Percentiles rank a stretch among this genome's conserved stretches.
Conservation (phyloP, 2,797 vertebrate species). For the Setipinna tenuifilis region DNA sequence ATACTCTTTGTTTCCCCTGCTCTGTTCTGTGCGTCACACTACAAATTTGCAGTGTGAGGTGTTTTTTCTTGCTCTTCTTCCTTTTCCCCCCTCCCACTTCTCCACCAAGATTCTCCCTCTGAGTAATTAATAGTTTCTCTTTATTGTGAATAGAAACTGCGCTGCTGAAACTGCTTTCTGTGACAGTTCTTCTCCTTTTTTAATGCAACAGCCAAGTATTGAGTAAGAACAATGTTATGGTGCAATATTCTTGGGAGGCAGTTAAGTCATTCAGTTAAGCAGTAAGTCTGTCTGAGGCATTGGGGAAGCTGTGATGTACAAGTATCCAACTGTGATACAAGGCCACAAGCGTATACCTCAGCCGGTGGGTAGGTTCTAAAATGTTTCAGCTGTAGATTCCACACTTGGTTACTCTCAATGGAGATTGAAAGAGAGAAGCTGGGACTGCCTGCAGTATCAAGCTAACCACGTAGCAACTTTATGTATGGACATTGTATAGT, state of each 20-base stretch:
- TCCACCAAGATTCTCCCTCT: background rate
- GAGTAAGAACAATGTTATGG: background rate
- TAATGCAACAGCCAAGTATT: background rate
- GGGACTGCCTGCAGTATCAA: background rate
- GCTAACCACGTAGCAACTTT: background rate
- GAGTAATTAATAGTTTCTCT: background rate
- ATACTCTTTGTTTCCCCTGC: constrained; percentile 72
- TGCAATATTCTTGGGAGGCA: background rate
- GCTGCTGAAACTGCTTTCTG: background rate
- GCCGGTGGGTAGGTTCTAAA: background rate
- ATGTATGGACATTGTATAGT: background rate
- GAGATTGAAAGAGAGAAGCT: background rate
- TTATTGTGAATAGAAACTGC: background rate
- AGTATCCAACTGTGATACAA: background rate
- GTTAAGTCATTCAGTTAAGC: too few species aligned
- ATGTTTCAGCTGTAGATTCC: background rate
- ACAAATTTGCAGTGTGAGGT: constrained; percentile 35
- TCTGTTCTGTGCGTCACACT: constrained; percentile 72
- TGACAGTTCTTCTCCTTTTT: background rate
- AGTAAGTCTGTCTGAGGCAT: background rate
- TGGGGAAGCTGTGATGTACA: background rate
- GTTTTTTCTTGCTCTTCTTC: constrained; percentile 18
- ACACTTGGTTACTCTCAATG: background rate
- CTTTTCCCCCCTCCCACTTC: background rate
- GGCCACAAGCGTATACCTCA: background rate